Evolutionary conservation across 1,140 invertebrate genomes (phyloP), one percentile per base, ranked within the genome.

Genomic region (Macrotrachela quadricornifera): DNA sequence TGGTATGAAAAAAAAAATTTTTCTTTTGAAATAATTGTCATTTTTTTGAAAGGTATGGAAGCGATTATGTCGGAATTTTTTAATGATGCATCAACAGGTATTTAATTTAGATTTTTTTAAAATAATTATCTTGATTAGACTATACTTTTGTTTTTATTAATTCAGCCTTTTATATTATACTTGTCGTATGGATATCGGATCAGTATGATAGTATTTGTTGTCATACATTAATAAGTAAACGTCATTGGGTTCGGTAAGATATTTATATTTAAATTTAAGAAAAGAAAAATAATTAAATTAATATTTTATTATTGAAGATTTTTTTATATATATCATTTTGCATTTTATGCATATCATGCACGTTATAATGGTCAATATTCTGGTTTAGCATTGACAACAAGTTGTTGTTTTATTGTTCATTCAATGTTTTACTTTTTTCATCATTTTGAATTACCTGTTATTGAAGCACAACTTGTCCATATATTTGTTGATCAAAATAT

Each of bases 401-500:
- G 88, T 0, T 94, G 87, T 81, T 78, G 94, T 0, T 99, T 97
- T 66, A 94, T 90, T 59, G 81, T 91, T 87, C 92, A 99, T 71
- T 96, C 92, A 43, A 99, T 97, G 92, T 67, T 97, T 12, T 97
- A 87, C 73, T 99, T 99, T 74, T 97, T 95, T 72, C 92, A 99
- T 68, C 90, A 94, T 65, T 97, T 94, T 72, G 92, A 99, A 71
- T 67, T 99, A 60, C 92, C 92, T 13, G 4, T 16, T 38, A 43
- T 57, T 30, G 21, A 30, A 30, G 21, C 21, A 30, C 21, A 30
- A 8, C 21, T 30, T 30, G 2, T 30, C n/a, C n/a, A n/a, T 30
- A 8, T 30, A 30, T 30, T 30, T 30, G 2, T 30, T 30, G 21
- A 30, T 30, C 21, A 30, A 30, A 30, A 30, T 30, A 30, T 30